Evolutionary conservation across 2,113 vertebrate genomes (phyloP), one percentile per base, ranked within the genome.

Genomic region (Lethenteron camtschaticum): DNA sequence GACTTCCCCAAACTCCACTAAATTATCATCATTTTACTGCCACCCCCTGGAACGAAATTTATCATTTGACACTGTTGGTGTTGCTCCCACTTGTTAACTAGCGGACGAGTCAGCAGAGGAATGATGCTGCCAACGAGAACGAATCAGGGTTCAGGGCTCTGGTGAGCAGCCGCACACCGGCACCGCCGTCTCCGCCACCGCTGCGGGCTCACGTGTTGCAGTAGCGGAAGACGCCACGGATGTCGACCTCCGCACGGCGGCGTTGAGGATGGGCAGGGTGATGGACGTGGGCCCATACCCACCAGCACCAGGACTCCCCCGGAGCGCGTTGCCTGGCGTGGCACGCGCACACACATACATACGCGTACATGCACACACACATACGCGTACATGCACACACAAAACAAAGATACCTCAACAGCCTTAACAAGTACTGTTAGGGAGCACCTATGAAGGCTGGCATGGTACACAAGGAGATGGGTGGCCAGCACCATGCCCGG

Each of bases 151-250:
- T 24, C 63, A 66, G 24, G 24, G 63, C 63, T 9, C n/a, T 9
- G n/a, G n/a, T 16, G 24, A 24, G 10, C 10, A 11, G 10, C 24
- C n/a, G 24, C n/a, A 66, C 63, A 66, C n/a, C 10, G 63, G 10
- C 24, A 66, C 41, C 41, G 6, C 41, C 41, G 41, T 41, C 41
- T 41, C 41, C 41, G 41, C 41, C 41, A 41, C 4, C 6, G 41
- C 41, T 41, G 41, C 41, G 41, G 41, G 41, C 86, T 88, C 75
- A 99, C 92, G 90, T 99, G 76, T 97, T 99, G 78, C 92, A 86
- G 77, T 95, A 99, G 77, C 90, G 85, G 78, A 94, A 95, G 70
- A 95, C 83, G 0, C 94, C 94, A 56, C 84, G 83, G 81, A 97
- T 90, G 69, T 99, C 92, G 73, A 99, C 85, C 68, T 99, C 94